Base-by-base conservation (phyloP, 2,888 invertebrate genomes). In the Xylophagus ater region DNA sequence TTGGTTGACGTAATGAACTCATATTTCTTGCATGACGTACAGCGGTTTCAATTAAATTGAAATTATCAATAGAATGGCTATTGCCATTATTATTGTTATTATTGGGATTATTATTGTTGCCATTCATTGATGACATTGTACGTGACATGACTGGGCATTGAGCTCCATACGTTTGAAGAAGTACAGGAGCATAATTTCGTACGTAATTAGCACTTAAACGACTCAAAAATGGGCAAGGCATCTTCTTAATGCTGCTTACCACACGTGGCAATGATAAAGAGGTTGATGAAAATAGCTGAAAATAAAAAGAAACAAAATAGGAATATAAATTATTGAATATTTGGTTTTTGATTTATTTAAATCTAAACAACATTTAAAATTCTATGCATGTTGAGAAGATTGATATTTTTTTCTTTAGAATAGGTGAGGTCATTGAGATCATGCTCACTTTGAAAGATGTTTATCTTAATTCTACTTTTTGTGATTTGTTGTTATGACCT, bases 201-300 rank as follows among this genome's bases (percentile, higher is more conserved):
- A 89, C 74, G 66, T 82, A 89, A 55, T 77, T 76, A 49, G 80
- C 71, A 54, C 81, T 83, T 46, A 89, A 69, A 49, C 82, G 78
- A 53, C 81, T 81, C 55, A 89, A 67, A 67, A 90, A 89, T 47
- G 89, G 89, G 63, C 89, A 90, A 59, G 87, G 82, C 87, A 89
- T 88, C 58, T 66, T 77, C 60, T 61, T 46, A 45, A 47, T 43
- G 44, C 45, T 45, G 45, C 46, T 49, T 40, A 45, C 46, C 44
- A 37, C 34, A 18, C 43, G 28, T 28, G 14, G 12, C 13, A 19
- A 15, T 28, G 23, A 23, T 37, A 38, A 34, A 25, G 23, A 20
- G 19, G 34, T 10, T 28, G 29, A 34, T 23, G 24, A 19, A 17
- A 39, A 18, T 20, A 37, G 24, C 37, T 37, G 37, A 29, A 37